Percentiles rank a stretch among this genome's conserved stretches.
Conservation (phyloP, 2,888 invertebrate species). For the Molanna angustata region DNA sequence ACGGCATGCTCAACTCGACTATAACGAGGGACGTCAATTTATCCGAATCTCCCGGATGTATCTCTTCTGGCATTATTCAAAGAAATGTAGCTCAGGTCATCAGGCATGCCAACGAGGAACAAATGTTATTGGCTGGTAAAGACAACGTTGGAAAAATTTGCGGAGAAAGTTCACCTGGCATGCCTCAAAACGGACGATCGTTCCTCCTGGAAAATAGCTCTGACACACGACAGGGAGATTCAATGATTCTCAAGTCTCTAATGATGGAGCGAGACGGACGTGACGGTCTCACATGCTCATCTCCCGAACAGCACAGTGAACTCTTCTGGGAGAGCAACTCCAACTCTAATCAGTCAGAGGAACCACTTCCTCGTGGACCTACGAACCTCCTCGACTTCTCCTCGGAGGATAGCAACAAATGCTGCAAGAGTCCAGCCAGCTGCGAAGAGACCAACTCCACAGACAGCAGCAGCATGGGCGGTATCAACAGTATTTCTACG, state of each 20-base stretch:
- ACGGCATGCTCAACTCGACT: constrained; percentile 40
- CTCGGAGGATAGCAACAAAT: constrained; percentile 50
- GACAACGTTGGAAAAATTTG: constrained; percentile 35
- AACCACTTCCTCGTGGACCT: constrained; percentile 37
- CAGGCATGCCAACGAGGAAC: constrained; percentile 45
- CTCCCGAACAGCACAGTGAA: constrained; percentile 47
- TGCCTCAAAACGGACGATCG: constrained; percentile 24
- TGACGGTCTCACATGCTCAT: constrained; percentile 37
- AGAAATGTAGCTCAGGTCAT: constrained; percentile 47
- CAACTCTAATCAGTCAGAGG: constrained; percentile 44
- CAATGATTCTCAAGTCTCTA: constrained; percentile 24
- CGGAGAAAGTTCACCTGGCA: constrained; percentile 9
- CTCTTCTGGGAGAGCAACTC: constrained; percentile 52
- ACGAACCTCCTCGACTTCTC: constrained; percentile 42
- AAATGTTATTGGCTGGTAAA: constrained; percentile 35
- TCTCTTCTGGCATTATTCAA: constrained; percentile 36
- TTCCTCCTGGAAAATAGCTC: constrained; percentile 25
- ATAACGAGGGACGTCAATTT: constrained; percentile 41
- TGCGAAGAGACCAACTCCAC: constrained; percentile 49
- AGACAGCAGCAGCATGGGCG: constrained; percentile 36
- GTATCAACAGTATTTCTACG: constrained; percentile 34
- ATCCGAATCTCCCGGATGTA: constrained; percentile 46
- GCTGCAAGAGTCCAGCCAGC: constrained; percentile 47
- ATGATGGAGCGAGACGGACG: constrained; percentile 28
- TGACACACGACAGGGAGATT: constrained; percentile 18